phyloP scores from a whole-genome alignment of 1,140 invertebrate species.

The Samia ricini region DNA sequence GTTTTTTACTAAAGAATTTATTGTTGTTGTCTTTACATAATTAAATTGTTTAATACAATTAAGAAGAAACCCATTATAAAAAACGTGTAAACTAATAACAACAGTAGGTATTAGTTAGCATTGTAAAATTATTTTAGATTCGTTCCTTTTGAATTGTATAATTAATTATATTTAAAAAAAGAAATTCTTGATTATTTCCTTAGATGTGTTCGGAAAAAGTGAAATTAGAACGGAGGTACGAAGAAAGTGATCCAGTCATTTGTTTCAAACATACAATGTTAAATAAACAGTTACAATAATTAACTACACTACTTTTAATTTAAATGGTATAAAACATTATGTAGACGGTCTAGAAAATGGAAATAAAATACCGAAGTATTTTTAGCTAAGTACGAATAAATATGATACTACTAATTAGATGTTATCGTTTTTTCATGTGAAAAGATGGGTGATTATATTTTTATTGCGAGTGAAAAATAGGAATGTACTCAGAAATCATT shows the following conservation, averaged over 20 bases:
- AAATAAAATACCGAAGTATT: not conserved
- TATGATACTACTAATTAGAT: no score
- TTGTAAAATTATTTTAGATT: no score
- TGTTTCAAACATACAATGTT: not conserved
- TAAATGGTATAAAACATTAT: not conserved
- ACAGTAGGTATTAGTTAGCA: no score
- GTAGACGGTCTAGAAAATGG: not conserved
- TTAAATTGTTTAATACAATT: not conserved
- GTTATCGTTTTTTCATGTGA: no score
- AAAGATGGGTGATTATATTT: no score
- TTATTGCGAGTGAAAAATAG: no score
- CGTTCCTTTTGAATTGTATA: no score
- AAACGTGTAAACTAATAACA: no score
- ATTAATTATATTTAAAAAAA: no score
- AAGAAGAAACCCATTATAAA: no score
- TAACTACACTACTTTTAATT: not conserved
- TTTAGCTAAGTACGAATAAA: not conserved
- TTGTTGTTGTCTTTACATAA: not conserved
- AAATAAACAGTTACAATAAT: not conserved
- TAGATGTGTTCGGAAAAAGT: not conserved
- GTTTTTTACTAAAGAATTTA: not conserved
- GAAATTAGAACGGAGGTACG: slow-evolving; percentile 1
- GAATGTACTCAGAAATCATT: no score
- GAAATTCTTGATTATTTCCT: not conserved
- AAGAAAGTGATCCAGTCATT: not conserved